Evolutionary conservation across 2,797 vertebrate species (phyloP), one percentile per base, ranked within the genome.

Genomic region (Phalloptychus januarius): DNA sequence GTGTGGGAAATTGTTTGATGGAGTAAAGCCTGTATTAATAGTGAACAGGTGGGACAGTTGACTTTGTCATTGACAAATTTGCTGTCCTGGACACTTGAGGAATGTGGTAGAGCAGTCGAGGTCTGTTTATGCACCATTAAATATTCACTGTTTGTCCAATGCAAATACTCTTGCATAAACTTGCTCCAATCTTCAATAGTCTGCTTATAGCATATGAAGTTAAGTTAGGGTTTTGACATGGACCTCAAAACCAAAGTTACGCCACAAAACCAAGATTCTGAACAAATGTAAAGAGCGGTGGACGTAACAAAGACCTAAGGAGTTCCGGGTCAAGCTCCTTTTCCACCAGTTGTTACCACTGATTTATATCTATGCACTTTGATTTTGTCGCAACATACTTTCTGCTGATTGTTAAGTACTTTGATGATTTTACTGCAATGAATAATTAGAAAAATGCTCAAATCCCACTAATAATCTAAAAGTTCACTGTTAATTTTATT

Each of bases 1-100:
- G 87, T 92, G 88, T 90, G 90, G 91, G 90, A 88, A 94, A 89
- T 20, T 70, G 85, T 88, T 86, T 91, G 91, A 93, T 89, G 88
- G 90, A 88, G 89, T 89, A 81, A 86, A 84, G 87, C 79, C 77
- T 87, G 73, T 73, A 92, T 93, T 92, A 90, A 93, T 91, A 80
- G 79, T 81, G 91, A 93, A 79, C 89, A 90, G 91, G 93, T 90
- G 86, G 85, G 74, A 81, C 79, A 76, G 78, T 46, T 58, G 83
- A 90, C 83, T 84, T 78, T 87, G 86, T 89, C 83, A 52, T 67
- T 56, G 86, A 88, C 87, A 82, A 82, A 85, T 89, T 83, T 85
- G 75, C 81, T 71, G 81, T 79, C 65, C 31, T 79, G 67, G 79
- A 72, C 81, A 33, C 48, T 33, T n/a, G 7, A 71, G 76, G 75